These are phyloP conservation scores for Anguilla japonica DNA, from an alignment of 2,113 vertebrate species.

Conservation along the genomic window DNA sequence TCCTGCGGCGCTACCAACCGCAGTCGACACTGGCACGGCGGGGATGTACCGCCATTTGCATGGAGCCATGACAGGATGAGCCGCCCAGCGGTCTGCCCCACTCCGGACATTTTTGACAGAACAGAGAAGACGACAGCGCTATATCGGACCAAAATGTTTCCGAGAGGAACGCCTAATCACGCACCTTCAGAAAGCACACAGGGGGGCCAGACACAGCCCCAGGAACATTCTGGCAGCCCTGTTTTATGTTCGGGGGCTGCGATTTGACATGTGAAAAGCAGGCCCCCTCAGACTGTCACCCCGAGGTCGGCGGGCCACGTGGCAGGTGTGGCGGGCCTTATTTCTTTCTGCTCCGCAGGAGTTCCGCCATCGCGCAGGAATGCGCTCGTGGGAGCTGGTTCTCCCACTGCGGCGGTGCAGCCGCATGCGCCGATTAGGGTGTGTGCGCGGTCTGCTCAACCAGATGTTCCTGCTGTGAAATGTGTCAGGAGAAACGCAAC, in stretches of 20 bases:
- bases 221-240: neutral
- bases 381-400: conserved; percentile 57
- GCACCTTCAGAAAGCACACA: neutral
- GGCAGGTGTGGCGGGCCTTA: conserved; percentile 2
- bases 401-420: conserved; percentile 51
- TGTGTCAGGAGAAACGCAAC: neutral
- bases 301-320: neutral
- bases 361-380: conserved; percentile 57
- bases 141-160: neutral
- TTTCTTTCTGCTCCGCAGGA: neutral
- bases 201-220: neutral
- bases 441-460: conserved; percentile 38
- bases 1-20: no score
- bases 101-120: no score
- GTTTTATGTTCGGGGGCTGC: neutral
- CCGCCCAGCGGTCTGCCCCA: no score
- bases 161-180: neutral
- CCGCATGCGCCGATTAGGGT: conserved; percentile 55
- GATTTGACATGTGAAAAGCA: neutral
- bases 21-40: no score
- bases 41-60: no score
- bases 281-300: neutral
- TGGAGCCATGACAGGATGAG: no score
- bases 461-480: conserved; percentile 42
- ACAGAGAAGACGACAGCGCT: neutral